Percentiles rank a stretch among this genome's conserved stretches.
phyloP scores from a whole-genome alignment of 2,797 vertebrate species.

The Megaceryle alcyon region DNA sequence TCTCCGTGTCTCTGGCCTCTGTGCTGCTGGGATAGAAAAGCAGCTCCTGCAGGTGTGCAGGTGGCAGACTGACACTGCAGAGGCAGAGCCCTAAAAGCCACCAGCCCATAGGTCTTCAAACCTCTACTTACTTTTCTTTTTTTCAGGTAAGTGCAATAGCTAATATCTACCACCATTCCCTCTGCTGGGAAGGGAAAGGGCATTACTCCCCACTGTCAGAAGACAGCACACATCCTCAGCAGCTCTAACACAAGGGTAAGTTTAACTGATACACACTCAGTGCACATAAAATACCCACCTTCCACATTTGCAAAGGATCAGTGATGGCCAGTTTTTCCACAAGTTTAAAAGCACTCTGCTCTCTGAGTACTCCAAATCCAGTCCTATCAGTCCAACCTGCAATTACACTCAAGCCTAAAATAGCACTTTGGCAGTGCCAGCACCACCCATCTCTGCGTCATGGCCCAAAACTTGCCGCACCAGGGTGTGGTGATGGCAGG shows the following conservation, averaged over 20 bases:
- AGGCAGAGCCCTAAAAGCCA: background rate
- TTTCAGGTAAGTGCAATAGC: background rate
- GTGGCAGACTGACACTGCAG: background rate
- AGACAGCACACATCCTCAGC: background rate
- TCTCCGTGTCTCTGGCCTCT: background rate
- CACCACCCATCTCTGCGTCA: background rate
- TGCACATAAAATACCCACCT: fast-evolving
- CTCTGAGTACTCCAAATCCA: background rate
- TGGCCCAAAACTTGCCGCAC: background rate
- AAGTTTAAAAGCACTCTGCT: background rate
- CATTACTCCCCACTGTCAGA: background rate
- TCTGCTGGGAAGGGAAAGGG: background rate
- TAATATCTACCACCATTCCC: background rate
- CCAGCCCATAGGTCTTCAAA: background rate
- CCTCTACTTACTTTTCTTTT: background rate
- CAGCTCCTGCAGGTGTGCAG: background rate
- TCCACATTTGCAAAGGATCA: background rate
- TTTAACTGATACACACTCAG: fast-evolving
- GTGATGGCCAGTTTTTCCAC: background rate
- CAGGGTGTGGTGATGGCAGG: background rate
- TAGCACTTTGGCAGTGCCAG: background rate
- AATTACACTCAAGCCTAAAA: conserved; percentile 22
- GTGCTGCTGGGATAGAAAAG: background rate
- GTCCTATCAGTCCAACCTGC: background rate
- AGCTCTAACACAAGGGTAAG: background rate